Percentiles rank a stretch among this genome's conserved stretches.
Evolutionary conservation across 30 jellyfish, hydroid and myxozoan species (phyloP).

Genomic region (Aurelia sp.): DNA sequence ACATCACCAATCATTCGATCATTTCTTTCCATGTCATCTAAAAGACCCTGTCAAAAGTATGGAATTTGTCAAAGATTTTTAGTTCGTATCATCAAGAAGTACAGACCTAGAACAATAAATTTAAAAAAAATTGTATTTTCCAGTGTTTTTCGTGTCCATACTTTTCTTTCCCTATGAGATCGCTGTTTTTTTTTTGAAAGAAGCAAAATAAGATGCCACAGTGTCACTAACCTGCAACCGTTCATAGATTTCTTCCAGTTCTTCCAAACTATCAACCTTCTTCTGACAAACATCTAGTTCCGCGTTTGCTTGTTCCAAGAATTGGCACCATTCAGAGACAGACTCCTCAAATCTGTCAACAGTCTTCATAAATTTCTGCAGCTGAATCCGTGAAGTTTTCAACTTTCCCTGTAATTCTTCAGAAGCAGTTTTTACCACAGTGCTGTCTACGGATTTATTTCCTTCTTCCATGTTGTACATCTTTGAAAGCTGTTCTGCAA

Average conservation of each 20-base stretch:
- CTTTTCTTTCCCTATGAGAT: no score
- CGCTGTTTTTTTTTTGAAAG: no score
- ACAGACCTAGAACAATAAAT: no score
- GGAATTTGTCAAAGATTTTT: not conserved
- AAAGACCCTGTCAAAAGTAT: conserved; percentile 52
- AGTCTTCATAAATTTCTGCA: conserved; percentile 2
- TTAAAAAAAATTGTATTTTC: no score
- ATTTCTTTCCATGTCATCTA: conserved; percentile 84
- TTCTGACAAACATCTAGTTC: conserved; percentile 50
- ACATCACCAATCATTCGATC: conserved; percentile 85
- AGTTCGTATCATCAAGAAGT: no score
- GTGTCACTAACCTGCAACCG: conserved; percentile 43
- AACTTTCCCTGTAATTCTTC: conserved; percentile 6
- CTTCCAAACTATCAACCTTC: conserved; percentile 10
- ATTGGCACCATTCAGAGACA: conserved; percentile 58
- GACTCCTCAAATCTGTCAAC: conserved; percentile 29
- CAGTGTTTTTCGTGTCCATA: no score
- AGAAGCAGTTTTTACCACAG: not conserved
- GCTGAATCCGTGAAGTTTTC: not conserved
- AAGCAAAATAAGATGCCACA: no score
- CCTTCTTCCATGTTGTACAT: not conserved
- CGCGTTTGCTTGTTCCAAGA: conserved; percentile 37
- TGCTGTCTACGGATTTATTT: not conserved
- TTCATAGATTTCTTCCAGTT: conserved; percentile 46
- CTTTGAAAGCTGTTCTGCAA: conserved; percentile 15